Conservation (phyloP, 2,797 vertebrate species). For the Clarias laeviceps region DNA sequence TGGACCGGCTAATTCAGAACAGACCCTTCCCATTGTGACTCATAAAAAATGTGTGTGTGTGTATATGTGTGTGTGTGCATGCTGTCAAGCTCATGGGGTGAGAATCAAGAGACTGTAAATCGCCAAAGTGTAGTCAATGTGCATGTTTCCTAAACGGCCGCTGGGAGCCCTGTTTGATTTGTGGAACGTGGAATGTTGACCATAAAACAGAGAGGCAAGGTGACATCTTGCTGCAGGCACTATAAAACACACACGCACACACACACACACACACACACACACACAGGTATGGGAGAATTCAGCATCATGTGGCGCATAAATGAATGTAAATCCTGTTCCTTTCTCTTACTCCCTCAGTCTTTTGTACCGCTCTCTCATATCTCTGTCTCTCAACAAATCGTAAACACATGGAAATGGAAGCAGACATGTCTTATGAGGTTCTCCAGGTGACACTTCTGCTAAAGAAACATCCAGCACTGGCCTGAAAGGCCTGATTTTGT, state of each 20-base stretch:
- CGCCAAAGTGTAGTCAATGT: conserved; percentile 27
- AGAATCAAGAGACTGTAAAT: conserved; percentile 40
- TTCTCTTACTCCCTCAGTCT: conserved; percentile 1
- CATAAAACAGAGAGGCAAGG: conserved; percentile 35
- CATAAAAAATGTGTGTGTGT: conserved; percentile 53
- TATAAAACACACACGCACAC: conserved; percentile 7
- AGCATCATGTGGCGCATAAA: neutral
- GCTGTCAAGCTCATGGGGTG: conserved; percentile 1
- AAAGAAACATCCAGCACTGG: conserved; percentile 36
- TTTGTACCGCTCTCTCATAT: conserved; percentile 16
- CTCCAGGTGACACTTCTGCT: conserved; percentile 57
- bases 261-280: neutral
- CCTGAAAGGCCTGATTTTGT: neutral
- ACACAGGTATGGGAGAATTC: neutral
- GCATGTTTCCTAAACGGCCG: conserved; percentile 39
- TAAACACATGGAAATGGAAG: conserved; percentile 54
- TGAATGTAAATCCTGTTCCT: neutral
- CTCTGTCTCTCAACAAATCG: conserved; percentile 12
- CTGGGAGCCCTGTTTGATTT: conserved; percentile 47
- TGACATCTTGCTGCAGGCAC: conserved; percentile 24
- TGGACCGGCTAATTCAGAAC: conserved; percentile 21
- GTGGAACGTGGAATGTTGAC: conserved; percentile 40
- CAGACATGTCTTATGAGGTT: conserved; percentile 54
- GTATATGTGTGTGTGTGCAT: conserved; percentile 30
- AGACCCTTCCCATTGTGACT: conserved; percentile 24